These are phyloP conservation scores for Microplitis demolitor DNA, from an alignment of 1,140 invertebrate species.

Conservation along the genomic window DNA sequence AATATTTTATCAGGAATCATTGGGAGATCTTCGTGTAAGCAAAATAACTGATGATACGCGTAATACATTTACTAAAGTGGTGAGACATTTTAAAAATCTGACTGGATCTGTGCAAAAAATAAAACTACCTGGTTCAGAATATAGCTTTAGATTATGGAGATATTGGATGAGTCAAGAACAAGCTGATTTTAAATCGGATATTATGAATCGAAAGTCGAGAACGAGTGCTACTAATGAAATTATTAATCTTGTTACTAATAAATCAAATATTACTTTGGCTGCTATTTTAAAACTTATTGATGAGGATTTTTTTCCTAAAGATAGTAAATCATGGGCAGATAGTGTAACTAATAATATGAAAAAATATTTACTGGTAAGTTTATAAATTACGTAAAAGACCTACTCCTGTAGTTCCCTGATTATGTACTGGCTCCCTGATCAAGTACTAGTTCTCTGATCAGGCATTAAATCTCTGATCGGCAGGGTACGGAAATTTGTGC, in stretches of 20 bases:
- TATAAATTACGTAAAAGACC: not conserved
- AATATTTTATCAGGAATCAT: constrained; percentile 79
- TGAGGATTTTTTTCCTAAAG: constrained; percentile 66
- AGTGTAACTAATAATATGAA: constrained; percentile 65
- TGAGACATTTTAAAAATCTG: constrained; percentile 59
- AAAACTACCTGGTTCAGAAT: constrained; percentile 65
- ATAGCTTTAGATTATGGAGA: constrained; percentile 72
- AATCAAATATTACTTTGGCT: constrained; percentile 68
- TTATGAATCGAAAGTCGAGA: constrained; percentile 66
- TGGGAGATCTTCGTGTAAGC: constrained; percentile 71
- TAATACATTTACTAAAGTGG: constrained; percentile 65
- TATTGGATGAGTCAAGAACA: constrained; percentile 75
- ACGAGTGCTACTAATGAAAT: constrained; percentile 49
- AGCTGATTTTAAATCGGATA: constrained; percentile 65
- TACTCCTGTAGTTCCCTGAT: too few relatives aligned
- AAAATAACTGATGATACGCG: constrained; percentile 72
- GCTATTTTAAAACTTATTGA: constrained; percentile 72
- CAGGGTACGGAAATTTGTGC: too few relatives aligned
- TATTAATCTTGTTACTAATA: constrained; percentile 46
- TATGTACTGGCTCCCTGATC: too few relatives aligned
- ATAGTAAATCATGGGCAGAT: constrained; percentile 68
- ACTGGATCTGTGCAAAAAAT: constrained; percentile 60
- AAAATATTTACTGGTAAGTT: constrained; percentile 65
- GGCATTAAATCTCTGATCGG: too few relatives aligned
- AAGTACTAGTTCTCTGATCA: too few relatives aligned